Base-by-base conservation (phyloP, 2,888 invertebrate species). In the Hoplodrina blanda region DNA sequence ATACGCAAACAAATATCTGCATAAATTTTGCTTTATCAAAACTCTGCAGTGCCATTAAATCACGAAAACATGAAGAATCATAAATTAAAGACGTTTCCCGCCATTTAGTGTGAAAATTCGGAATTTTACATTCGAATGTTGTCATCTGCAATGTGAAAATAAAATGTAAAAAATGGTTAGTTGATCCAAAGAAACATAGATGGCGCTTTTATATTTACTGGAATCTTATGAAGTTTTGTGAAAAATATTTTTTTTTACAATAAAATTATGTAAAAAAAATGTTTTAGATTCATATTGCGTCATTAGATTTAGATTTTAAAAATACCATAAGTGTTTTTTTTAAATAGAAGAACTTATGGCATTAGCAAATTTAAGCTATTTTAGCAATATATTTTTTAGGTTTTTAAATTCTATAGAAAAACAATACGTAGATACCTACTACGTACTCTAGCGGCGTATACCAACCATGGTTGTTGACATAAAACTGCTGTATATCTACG, bases 31-130 rank as follows among this genome's bases (percentile, higher is more conserved):
- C 57, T n/a, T 55, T 62, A 64, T 57, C 49, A 65, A 64, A 72
- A 62, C 13, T 19, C 80, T 71, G 76, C 78, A 80, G 71, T 80
- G 76, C 46, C 10, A n/a, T 5, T 62, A 63, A 67, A 69, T 70
- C 52, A 62, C 56, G 59, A 61, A 77, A 79, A 69, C 63, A 55
- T 49, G 37, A 25, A 54, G n/a, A 61, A 49, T 63, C 53, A 41
- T 70, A 68, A 80, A 76, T 80, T 78, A 59, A 73, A 70, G 17
- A 30, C 25, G n/a, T 25, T 76, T 89, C 87, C 88, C 88, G 88
- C 87, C 88, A 85, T 85, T 86, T 83, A 81, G 61, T 61, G 73
- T 72, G 79, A 82, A 69, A 74, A 67, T 66, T 66, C 17, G 44
- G 30, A 63, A 55, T 62, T 54, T 57, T 44, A 25, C 5, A 11